Conservation (phyloP, 2,888 invertebrate genomes). For the Arrhopalites spinosus region DNA sequence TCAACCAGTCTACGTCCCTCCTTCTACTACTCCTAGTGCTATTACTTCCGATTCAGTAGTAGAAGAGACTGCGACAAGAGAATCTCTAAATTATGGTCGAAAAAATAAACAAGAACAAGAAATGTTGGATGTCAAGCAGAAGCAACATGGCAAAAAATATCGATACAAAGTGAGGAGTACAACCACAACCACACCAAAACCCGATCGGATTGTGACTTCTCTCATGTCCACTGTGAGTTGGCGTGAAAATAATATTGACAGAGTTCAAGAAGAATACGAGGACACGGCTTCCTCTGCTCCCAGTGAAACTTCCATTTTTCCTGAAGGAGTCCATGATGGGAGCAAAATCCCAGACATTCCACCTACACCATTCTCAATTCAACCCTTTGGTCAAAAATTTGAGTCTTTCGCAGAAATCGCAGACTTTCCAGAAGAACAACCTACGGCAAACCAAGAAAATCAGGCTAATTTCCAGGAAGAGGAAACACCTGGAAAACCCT, state of each 20-base stretch:
- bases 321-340: too few species aligned
- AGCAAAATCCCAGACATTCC: background rate
- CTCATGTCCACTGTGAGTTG: background rate
- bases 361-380: background rate
- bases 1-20: too few species aligned
- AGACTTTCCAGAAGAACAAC: background rate
- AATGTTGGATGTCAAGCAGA: too few species aligned
- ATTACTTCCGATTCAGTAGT: too few species aligned
- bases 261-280: background rate
- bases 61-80: too few species aligned
- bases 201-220: background rate
- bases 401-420: background rate
- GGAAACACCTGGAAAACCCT: background rate
- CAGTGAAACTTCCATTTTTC: too few species aligned
- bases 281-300: background rate
- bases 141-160: slow-evolving; percentile 44
- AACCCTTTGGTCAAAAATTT: background rate
- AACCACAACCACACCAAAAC: background rate
- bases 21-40: too few species aligned
- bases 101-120: slow-evolving; percentile 47
- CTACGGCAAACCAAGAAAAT: background rate
- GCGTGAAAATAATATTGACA: slow-evolving; percentile 8
- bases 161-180: background rate
- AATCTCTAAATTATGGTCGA: too few species aligned
- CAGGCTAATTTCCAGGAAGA: background rate